Evolutionary conservation across 2,797 vertebrate genomes (phyloP), one percentile per base, ranked within the genome.

Genomic region (Amphiprion clarkii): DNA sequence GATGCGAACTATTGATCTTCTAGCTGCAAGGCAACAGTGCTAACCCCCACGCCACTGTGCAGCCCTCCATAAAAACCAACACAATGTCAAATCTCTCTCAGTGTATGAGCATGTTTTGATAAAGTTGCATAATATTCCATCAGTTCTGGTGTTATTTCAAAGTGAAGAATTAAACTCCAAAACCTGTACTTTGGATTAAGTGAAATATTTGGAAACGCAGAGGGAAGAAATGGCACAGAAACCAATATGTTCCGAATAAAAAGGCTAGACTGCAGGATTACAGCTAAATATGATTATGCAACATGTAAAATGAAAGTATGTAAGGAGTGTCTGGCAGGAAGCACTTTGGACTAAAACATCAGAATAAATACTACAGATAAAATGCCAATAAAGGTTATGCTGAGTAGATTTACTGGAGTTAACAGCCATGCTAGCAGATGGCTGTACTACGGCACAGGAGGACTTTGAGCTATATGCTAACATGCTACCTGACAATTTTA

Each of bases 281-380:
- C 25, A 59, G 56, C 44, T 11, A 59, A 63, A 68, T 64, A 39
- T 31, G 21, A 67, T 81, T 60, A 66, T 51, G 39, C 52, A 79
- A 75, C 21, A 14, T 63, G 27, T 48, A 29, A 8, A 72, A 62
- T 16, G 10, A 1, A 49, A 52, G 10, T 17, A 25, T 64, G 10
- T 21, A 17, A 42, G 12, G 33, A 40, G 33, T 19, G 33, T 17
- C 39, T 16, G 31, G 29, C 16, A 55, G 17, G 14, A 27, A 42
- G 9, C 17, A 27, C 36, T 29, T 1, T 19, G 36, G 36, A 9
- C 36, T 39, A 39, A 39, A 39, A 11, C 36, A 39, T 39, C 36
- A 11, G 36, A 39, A 39, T 39, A 11, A 39, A 39, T 39, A 39
- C 10, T 12, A 39, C 36, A 39, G 2, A 39, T 39, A 39, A 39